Evolutionary conservation across 53 echinoderm and acorn worm genomes (phyloP).

Genomic region (Antedon mediterranea): DNA sequence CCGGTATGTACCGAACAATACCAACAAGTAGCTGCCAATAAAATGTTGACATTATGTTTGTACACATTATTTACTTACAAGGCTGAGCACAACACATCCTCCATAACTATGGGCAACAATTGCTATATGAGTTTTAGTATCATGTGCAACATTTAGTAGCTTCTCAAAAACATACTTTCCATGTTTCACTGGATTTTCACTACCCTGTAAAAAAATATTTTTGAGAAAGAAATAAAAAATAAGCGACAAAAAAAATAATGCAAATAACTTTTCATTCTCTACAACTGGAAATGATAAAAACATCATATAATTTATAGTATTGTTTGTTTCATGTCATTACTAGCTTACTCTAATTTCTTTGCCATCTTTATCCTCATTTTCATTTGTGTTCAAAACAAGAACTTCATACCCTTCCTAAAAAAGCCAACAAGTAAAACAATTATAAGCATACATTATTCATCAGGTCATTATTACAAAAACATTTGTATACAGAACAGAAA

Average conservation of each 20-base stretch:
- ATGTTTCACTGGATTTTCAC: slow-evolving; percentile 39
- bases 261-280: no score
- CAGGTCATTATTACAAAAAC: no score
- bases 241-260: no score
- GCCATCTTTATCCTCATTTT: slow-evolving; percentile 29
- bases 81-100: slow-evolving; percentile 43
- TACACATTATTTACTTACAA: slow-evolving; percentile 34
- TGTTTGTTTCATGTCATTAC: slow-evolving; percentile 14
- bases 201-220: slow-evolving; percentile 42
- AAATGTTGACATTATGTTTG: no score
- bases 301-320: background rate
- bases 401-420: slow-evolving; percentile 75
- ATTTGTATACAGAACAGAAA: no score
- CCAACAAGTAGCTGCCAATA: no score
- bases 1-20: no score
- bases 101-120: slow-evolving; percentile 92
- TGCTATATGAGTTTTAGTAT: slow-evolving; percentile 36
- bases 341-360: slow-evolving; percentile 4
- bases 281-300: no score
- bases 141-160: slow-evolving; percentile 28
- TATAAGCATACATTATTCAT: no score
- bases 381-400: slow-evolving; percentile 71
- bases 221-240: no score
- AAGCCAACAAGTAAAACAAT: background rate
- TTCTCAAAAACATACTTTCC: slow-evolving; percentile 57